Conservation (phyloP, 1,140 invertebrate species). For the Cecropterus lyciades region DNA sequence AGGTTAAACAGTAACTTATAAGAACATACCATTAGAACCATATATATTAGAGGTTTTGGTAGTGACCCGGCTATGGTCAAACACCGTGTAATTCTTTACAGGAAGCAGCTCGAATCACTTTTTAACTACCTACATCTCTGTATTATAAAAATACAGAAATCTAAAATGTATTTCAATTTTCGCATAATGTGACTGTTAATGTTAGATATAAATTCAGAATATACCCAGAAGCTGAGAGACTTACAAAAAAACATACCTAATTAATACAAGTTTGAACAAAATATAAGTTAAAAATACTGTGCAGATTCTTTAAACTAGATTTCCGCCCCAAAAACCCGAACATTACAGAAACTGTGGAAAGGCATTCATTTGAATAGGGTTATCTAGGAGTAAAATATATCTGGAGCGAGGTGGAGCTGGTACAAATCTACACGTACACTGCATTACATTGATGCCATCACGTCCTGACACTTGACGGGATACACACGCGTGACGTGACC, state of each 20-base stretch:
- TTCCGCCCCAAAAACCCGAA: slow-evolving; percentile 8
- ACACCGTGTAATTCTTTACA: no score
- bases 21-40: no score
- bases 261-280: not conserved
- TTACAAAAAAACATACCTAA: not conserved
- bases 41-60: no score
- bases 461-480: slow-evolving; percentile 25
- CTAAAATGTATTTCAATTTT: no score
- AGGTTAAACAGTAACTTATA: no score
- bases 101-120: no score
- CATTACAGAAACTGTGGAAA: slow-evolving; percentile 6
- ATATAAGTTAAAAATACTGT: not conserved
- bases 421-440: slow-evolving; percentile 25
- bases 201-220: no score
- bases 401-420: not conserved
- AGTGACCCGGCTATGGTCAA: no score
- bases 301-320: not conserved
- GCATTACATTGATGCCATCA: slow-evolving; percentile 24
- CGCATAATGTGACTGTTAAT: no score
- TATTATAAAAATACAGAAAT: no score
- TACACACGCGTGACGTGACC: slow-evolving; percentile 21
- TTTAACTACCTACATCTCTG: no score
- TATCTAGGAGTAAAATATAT: slow-evolving; percentile 26
- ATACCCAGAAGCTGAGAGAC: no score
- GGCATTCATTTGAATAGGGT: slow-evolving; percentile 18